Conservation (phyloP, 2,797 vertebrate species). For the Sebastes aleutianus region DNA sequence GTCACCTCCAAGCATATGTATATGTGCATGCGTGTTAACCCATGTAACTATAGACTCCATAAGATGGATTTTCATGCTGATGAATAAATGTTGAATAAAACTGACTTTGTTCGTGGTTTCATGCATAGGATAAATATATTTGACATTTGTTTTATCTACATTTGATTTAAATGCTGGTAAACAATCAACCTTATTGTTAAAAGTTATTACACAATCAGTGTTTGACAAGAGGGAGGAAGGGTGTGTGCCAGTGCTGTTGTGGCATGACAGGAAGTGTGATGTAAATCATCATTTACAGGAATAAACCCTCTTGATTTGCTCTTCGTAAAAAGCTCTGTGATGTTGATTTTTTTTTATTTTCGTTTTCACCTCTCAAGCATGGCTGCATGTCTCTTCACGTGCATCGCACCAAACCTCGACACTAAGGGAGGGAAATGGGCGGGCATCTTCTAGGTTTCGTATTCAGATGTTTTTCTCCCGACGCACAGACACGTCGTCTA, state of each 20-base stretch:
- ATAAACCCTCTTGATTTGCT: background rate
- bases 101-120: background rate
- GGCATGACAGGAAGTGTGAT: background rate
- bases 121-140: background rate
- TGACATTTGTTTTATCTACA: background rate
- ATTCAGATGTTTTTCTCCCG: background rate
- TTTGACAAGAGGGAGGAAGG: background rate
- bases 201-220: background rate
- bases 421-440: background rate
- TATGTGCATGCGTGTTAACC: no score
- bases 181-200: background rate
- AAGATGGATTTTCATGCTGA: background rate
- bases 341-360: background rate
- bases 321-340: background rate
- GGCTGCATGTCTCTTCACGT: background rate
- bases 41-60: no score
- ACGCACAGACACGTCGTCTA: no score
- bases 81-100: background rate
- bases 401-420: accelerated
- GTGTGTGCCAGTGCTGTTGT: background rate
- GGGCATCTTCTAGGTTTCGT: background rate
- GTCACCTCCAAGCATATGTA: no score
- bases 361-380: background rate
- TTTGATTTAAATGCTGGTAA: background rate
- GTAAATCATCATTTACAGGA: no score